These are phyloP conservation scores for Dendropsophus ebraccatus DNA, from an alignment of 2,113 vertebrate species.

Conservation along the genomic window DNA sequence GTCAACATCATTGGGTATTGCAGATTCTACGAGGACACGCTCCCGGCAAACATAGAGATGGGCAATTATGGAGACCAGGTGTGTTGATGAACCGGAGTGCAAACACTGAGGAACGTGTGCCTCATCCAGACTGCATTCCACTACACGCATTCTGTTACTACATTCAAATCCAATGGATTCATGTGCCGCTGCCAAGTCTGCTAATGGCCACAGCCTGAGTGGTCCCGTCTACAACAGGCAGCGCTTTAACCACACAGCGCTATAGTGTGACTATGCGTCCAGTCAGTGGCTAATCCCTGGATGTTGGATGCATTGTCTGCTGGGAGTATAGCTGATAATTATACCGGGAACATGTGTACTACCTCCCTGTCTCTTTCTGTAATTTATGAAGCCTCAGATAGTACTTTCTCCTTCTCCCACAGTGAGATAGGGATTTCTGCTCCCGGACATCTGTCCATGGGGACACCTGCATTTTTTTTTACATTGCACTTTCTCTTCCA, in stretches of 20 bases:
- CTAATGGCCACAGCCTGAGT: constrained; percentile 13
- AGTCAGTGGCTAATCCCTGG: not conserved
- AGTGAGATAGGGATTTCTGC: too few species aligned
- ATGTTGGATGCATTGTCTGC: not conserved
- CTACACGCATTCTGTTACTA: not conserved
- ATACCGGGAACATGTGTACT: too few species aligned
- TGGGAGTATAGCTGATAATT: not conserved
- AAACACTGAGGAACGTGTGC: constrained; percentile 18
- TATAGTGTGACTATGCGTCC: not conserved
- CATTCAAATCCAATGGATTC: constrained; percentile 13
- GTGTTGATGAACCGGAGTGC: constrained; percentile 31
- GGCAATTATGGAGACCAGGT: constrained; percentile 24
- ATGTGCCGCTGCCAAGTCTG: constrained; percentile 17
- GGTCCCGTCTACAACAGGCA: constrained; percentile 20
- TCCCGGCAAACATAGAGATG: constrained; percentile 4
- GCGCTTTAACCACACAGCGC: not conserved
- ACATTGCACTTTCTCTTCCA: too few species aligned
- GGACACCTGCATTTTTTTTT: too few species aligned
- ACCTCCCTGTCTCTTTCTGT: too few species aligned
- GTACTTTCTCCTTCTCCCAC: not conserved
- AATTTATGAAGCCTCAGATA: not conserved
- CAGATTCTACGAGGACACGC: not conserved
- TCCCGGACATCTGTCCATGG: too few species aligned
- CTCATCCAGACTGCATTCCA: constrained; percentile 21
- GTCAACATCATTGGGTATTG: not conserved